Evolutionary conservation across 2,113 vertebrate genomes (phyloP).

Genomic region (Caranx melampygus): DNA sequence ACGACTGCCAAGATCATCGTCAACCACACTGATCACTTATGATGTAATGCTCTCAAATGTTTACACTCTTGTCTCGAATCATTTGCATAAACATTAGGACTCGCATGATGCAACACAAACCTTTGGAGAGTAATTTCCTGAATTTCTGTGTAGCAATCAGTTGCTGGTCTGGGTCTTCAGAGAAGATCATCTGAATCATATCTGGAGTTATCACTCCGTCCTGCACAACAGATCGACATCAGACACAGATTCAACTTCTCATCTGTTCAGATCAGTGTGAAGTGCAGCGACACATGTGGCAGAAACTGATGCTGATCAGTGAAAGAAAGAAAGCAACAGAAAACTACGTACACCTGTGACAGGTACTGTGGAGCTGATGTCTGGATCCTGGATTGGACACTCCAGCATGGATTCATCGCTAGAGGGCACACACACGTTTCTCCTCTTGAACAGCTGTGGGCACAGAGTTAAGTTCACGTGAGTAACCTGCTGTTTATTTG

Average conservation of each 20-base stretch:
- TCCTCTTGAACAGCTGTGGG: constrained; percentile 91
- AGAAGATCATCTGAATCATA: constrained; percentile 96
- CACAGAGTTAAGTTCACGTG: constrained; percentile 17
- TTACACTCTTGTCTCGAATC: neutral
- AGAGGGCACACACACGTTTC: constrained; percentile 89
- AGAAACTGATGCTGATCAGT: neutral
- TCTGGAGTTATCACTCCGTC: constrained; percentile 92
- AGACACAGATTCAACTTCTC: neutral
- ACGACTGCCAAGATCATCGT: too few species aligned
- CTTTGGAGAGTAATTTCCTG: constrained; percentile 94
- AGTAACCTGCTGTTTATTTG: neutral
- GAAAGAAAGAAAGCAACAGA: neutral
- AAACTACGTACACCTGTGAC: constrained; percentile 85
- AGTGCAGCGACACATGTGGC: neutral
- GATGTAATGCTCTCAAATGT: too few species aligned
- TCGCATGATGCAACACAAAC: constrained; percentile 57
- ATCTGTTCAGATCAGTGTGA: neutral
- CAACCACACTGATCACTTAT: too few species aligned
- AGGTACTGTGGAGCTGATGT: constrained; percentile 92
- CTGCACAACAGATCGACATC: constrained; percentile 71
- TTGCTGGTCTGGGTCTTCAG: constrained; percentile 91
- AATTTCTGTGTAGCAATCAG: constrained; percentile 94
- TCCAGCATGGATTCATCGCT: constrained; percentile 92
- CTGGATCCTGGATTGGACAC: constrained; percentile 93
- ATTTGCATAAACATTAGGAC: neutral